Base-by-base conservation (phyloP, 2,113 vertebrate genomes). In the Lepus americanus region DNA sequence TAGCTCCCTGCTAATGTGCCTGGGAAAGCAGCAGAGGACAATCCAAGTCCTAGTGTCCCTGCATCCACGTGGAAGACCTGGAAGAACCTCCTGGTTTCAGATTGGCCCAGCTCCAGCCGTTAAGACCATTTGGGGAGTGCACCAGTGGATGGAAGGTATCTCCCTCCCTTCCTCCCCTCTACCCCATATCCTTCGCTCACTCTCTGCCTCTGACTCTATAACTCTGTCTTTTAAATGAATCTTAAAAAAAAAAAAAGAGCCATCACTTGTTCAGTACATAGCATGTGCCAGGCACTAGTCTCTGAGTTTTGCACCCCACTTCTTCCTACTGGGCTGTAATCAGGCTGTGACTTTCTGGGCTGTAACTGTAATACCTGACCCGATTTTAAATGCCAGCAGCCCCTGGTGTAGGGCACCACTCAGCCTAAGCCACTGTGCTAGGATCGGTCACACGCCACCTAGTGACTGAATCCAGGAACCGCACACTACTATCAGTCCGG, bases 361-460 rank as follows among this genome's bases (percentile, higher is more conserved):
- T 27, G 36, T 12, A 69, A 12, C n/a, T 87, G 33, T 49, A 51
- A 69, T 2, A 27, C 8, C 59, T 23, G 80, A 73, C 39, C 29
- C 55, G 63, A 39, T 16, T 69, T 31, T 72, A 17, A 17, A 87
- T 94, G 66, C 25, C 27, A 73, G 36, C 39, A 81, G 27, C 51
- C 59, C 90, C 53, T 16, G 14, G 29, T n/a, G 77, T 53, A 25
- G 39, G 76, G 10, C 17, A 20, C 2, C 9, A 20, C 4, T 76
- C 27, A 59, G 17, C 4, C 69, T 59, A 44, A 9, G 3, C 33
- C 78, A 36, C 39, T n/a, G 44, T 36, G 16, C 51, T 8, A 39
- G 39, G 23, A 39, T 77, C 36, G 33, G 69, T 13, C 31, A 9
- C 3, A 2, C 7, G 53, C 95, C 96, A 92, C 77, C 95, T 95